Evolutionary conservation across 2,113 vertebrate species (phyloP), one percentile per base, ranked within the genome.

Genomic region (Turdus rufiventris): DNA sequence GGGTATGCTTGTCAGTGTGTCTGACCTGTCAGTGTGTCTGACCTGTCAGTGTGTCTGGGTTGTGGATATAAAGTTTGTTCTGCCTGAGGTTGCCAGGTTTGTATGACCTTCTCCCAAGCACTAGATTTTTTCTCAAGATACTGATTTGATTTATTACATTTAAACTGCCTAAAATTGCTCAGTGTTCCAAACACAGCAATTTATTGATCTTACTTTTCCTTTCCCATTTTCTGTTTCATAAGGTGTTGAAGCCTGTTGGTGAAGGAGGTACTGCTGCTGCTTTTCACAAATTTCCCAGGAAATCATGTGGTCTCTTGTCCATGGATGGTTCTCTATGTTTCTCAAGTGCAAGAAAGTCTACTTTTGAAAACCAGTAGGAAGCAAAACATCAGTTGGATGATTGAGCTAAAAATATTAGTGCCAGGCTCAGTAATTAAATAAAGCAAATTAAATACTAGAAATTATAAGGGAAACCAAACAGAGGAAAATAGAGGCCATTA

Each of bases 131-230:
- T 51, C 48, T 45, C 42, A 43, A 48, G 36, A 40, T 72, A 28
- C 29, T 77, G 54, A 93, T 95, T 90, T 78, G 77, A 87, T 93
- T 86, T 93, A 79, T 87, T 80, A 53, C 13, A 36, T 92, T 87
- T 94, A 85, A 92, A 70, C 60, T 58, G 38, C 62, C 53, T 94
- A 65, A 92, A 72, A 74, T 81, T 74, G 9, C 34, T 24, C 51
- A 29, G 38, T 72, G 34, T 47, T 94, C 38, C 78, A 77, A 82
- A 85, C 72, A 79, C 7, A 11, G 33, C 51, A 25, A 26, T 96
- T 93, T 92, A 56, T 89, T 6, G 8, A 57, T 77, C 68, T 86
- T 92, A 48, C 29, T 74, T 91, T 81, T 84, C 31, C 29, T 79
- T 88, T 86, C 42, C 54, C 11, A 6, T 77, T 6, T 1, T 80